Percentiles rank a stretch among this genome's conserved stretches.
phyloP scores from a whole-genome alignment of 2,113 vertebrate genomes.

The Nestor notabilis region DNA sequence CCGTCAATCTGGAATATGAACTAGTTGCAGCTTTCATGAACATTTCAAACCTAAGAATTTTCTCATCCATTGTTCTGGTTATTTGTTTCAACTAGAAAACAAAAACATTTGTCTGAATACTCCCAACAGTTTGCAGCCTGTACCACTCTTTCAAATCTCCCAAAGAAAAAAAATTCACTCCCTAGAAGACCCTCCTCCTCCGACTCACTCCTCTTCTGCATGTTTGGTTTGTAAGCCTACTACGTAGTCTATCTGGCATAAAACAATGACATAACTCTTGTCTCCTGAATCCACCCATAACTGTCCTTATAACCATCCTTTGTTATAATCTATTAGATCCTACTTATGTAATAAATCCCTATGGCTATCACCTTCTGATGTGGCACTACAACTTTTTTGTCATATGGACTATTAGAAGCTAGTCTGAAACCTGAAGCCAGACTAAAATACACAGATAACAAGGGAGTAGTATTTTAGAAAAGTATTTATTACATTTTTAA shows the following conservation, averaged over 20 bases:
- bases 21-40: background rate
- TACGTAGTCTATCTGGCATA: background rate
- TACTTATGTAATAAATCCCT: background rate
- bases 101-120: background rate
- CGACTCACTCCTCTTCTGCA: background rate
- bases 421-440: background rate
- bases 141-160: background rate
- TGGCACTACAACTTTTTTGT: background rate
- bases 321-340: background rate
- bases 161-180: background rate
- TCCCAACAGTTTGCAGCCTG: background rate
- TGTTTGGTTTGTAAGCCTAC: background rate
- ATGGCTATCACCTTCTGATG: background rate
- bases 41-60: background rate
- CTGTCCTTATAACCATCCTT: background rate
- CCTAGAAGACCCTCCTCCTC: background rate
- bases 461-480: conserved; percentile 29
- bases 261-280: background rate
- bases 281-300: background rate
- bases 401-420: background rate
- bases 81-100: background rate
- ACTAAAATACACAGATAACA: background rate
- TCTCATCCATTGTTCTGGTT: background rate
- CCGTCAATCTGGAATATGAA: background rate
- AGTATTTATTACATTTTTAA: background rate